These are phyloP conservation scores for Tortricodes alternella DNA, from an alignment of 2,888 invertebrate species.

Conservation along the genomic window DNA sequence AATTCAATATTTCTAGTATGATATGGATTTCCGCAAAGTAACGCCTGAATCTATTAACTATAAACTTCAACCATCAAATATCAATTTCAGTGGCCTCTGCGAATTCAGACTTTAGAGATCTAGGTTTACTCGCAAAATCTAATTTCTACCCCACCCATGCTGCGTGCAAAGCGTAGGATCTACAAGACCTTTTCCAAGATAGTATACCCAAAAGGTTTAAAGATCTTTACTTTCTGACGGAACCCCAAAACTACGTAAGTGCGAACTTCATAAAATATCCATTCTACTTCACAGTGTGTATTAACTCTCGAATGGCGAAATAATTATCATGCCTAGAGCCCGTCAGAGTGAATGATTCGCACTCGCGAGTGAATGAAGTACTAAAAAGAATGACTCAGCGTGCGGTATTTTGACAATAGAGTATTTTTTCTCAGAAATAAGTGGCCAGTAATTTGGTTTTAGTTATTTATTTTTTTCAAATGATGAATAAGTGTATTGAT, in stretches of 20 bases:
- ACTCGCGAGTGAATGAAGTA: slow-evolving; percentile 35
- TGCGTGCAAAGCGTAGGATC: too few species aligned
- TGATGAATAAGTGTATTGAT: neutral
- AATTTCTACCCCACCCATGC: too few species aligned
- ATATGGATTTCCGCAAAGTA: too few species aligned
- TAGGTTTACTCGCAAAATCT: too few species aligned
- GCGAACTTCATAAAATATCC: slow-evolving; percentile 18
- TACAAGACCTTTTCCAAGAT: too few species aligned
- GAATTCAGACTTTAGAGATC: too few species aligned
- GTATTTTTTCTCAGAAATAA: slow-evolving; percentile 32
- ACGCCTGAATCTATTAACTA: too few species aligned
- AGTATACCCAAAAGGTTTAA: too few species aligned
- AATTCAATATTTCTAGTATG: too few species aligned
- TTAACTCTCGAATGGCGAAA: slow-evolving; percentile 23
- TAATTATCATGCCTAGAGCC: slow-evolving; percentile 26
- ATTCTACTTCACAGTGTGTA: slow-evolving; percentile 17
- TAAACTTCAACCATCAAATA: too few species aligned
- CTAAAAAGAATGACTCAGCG: slow-evolving; percentile 43
- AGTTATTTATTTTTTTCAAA: slow-evolving; percentile 4
- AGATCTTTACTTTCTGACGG: too few species aligned
- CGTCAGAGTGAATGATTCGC: slow-evolving; percentile 27
- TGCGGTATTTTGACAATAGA: slow-evolving; percentile 36
- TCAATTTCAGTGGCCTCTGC: too few species aligned
- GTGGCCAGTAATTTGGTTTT: slow-evolving; percentile 28
- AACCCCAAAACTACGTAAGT: slow-evolving; percentile 14